A percentile compares a stretch with the other conserved stretches of the same genome.
phyloP scores from a whole-genome alignment of 2,888 invertebrate genomes.

The Therioaphis trifolii region DNA sequence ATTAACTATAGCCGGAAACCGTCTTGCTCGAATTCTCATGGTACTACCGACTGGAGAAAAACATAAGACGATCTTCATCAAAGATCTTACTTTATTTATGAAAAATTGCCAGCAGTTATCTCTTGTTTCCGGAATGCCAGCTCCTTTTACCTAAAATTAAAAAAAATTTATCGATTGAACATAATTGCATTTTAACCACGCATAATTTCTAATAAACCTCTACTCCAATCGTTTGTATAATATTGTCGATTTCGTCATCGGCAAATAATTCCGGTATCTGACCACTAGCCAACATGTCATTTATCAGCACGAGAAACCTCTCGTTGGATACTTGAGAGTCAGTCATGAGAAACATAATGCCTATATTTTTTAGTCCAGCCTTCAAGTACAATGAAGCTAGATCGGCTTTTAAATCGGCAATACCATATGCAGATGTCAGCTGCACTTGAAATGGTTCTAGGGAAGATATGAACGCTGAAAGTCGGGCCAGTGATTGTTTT shows the following conservation, averaged over 20 bases:
- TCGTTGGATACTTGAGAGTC: slow-evolving; percentile 94
- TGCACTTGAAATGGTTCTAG: slow-evolving; percentile 94
- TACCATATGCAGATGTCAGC: slow-evolving; percentile 87
- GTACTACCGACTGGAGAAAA: slow-evolving; percentile 95
- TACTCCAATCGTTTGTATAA: background rate
- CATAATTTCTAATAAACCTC: background rate
- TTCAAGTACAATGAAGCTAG: slow-evolving; percentile 84
- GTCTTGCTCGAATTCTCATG: slow-evolving; percentile 84
- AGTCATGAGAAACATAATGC: slow-evolving; percentile 90
- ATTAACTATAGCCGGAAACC: slow-evolving; percentile 94
- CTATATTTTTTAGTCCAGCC: slow-evolving; percentile 86
- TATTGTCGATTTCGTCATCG: slow-evolving; percentile 81
- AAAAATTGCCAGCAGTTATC: slow-evolving; percentile 97
- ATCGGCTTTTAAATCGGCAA: slow-evolving; percentile 80
- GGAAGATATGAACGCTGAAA: slow-evolving; percentile 90
- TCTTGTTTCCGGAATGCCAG: slow-evolving; percentile 84
- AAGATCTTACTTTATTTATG: slow-evolving; percentile 86
- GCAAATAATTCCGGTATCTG: slow-evolving; percentile 91
- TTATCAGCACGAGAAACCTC: slow-evolving; percentile 88
- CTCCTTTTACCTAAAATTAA: slow-evolving; percentile 76
- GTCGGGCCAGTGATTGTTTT: slow-evolving; percentile 88
- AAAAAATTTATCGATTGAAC: background rate
- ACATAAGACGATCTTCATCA: slow-evolving; percentile 84
- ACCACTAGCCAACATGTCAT: slow-evolving; percentile 92
- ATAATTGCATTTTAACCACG: slow-evolving; percentile 3